Base-by-base conservation (phyloP, 2,797 vertebrate species). In the Ctenopoma multispine region DNA sequence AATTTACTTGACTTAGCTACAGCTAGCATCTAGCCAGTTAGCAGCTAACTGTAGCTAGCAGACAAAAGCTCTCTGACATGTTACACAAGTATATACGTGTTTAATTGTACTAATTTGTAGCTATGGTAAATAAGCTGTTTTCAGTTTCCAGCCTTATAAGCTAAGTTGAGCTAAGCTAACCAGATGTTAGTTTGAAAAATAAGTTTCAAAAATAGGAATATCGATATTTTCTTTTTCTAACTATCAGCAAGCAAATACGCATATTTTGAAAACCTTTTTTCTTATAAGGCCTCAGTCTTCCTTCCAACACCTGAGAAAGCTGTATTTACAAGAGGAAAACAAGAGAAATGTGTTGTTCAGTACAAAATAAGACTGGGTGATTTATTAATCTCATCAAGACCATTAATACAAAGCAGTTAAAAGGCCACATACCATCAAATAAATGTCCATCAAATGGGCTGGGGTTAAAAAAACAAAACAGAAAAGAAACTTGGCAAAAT, bases 381-480 rank as follows among this genome's bases (percentile, higher is more conserved):
- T 97, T 99, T 98, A 98, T 98, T 98, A 96, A 96, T 97, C 95
- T 96, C 95, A 96, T 96, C 96, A 96, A 96, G 95, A 97, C 96
- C 96, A 97, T 96, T 96, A 96, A 97, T 98, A 98, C 95, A 97
- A 97, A 97, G 96, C 95, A 96, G 94, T 96, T 93, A 96, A 95
- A 97, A 96, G 96, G 95, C 96, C 96, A 96, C 94, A 95, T 93
- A 96, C 94, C 94, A 94, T 95, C 94, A 94, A 95, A 95, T 93
- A 92, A 95, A 94, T 31, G 29, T 31, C 29, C 29, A 31, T 31
- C 29, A 72, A 69, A 10, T 21, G 41, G 70, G 63, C 21, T 41
- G 21, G 68, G 69, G 63, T 48, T 77, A n/a, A 12, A 69, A 71
- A 48, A 69, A 10, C 43, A 55, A 50, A 57, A 36, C 57, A 54